A percentile compares a stretch with the other conserved stretches of the same genome.
These are phyloP conservation scores for Drosophila orena DNA, from an alignment of 1,140 invertebrate species.

Conservation along the genomic window DNA sequence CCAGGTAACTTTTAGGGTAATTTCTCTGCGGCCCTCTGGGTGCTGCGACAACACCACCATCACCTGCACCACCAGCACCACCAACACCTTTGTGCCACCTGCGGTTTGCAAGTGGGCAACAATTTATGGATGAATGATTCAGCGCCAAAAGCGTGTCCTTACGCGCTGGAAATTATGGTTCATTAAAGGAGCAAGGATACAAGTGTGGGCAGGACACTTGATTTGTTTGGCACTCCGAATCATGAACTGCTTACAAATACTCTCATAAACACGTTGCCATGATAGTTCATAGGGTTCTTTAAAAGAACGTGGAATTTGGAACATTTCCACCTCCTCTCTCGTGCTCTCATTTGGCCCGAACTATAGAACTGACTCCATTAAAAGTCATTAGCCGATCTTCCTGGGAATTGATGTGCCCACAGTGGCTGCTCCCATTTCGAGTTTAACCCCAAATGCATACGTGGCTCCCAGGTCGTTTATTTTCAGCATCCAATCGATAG, in stretches of 20 bases:
- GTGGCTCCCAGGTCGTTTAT: slow-evolving; percentile 48
- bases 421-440: slow-evolving; percentile 3
- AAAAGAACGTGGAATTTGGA: too few relatives aligned
- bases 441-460: slow-evolving; percentile 4
- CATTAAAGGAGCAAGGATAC: background rate
- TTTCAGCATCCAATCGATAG: slow-evolving; percentile 76
- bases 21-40: slow-evolving; percentile 10
- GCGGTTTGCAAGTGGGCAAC: slow-evolving; percentile 17
- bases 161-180: background rate
- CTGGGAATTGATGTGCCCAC: background rate
- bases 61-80: background rate
- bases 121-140: slow-evolving; percentile 4
- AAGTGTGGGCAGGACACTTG: background rate
- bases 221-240: too few relatives aligned
- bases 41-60: background rate
- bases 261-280: too few relatives aligned
- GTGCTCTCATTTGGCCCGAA: too few relatives aligned
- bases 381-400: slow-evolving; percentile 10
- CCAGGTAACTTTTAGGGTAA: background rate
- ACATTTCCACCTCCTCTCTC: too few relatives aligned
- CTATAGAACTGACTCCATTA: background rate
- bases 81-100: slow-evolving; percentile 15
- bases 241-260: too few relatives aligned
- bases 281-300: too few relatives aligned
- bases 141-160: background rate